phyloP scores from a whole-genome alignment of 2,888 invertebrate species.

The Leucophenga montana region DNA sequence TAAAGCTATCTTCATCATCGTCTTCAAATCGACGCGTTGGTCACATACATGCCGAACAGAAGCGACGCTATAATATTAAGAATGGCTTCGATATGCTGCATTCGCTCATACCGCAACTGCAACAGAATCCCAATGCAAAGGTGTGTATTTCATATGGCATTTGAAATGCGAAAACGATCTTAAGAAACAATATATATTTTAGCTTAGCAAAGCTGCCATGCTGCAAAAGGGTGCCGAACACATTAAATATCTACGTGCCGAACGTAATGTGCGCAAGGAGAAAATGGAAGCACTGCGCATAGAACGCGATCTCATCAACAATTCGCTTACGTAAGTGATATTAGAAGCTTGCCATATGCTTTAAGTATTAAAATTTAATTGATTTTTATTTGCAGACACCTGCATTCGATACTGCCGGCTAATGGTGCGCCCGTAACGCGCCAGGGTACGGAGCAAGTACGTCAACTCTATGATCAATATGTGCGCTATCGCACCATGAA shows the following conservation, averaged over 20 bases:
- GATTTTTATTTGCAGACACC: constrained; percentile 78
- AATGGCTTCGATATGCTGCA: constrained; percentile 96
- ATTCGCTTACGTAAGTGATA: constrained; percentile 85
- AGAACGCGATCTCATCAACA: constrained; percentile 92
- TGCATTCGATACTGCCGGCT: constrained; percentile 94
- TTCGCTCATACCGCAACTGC: constrained; percentile 91
- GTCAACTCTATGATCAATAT: constrained; percentile 94
- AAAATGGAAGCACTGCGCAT: constrained; percentile 90
- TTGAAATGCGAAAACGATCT: too few relatives aligned
- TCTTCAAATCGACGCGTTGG: constrained; percentile 85
- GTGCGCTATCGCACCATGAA: constrained; percentile 88
- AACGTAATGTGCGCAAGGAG: constrained; percentile 88
- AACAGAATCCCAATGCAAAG: constrained; percentile 92
- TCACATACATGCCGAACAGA: constrained; percentile 96
- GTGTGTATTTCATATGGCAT: constrained; percentile 56
- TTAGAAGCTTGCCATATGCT: too few relatives aligned
- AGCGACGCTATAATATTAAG: constrained; percentile 95
- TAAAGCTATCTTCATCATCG: constrained; percentile 75
- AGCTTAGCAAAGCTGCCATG: constrained; percentile 96
- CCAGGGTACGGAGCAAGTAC: constrained; percentile 90
- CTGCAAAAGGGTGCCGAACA: constrained; percentile 97
- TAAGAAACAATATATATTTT: constrained; percentile 32
- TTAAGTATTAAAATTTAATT: not conserved
- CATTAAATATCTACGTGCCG: constrained; percentile 89
- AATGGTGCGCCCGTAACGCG: constrained; percentile 95